Percentiles rank a stretch among this genome's conserved stretches.
Conservation (phyloP, 92 coral and sea anemone species). For the Palythoa grandis region DNA sequence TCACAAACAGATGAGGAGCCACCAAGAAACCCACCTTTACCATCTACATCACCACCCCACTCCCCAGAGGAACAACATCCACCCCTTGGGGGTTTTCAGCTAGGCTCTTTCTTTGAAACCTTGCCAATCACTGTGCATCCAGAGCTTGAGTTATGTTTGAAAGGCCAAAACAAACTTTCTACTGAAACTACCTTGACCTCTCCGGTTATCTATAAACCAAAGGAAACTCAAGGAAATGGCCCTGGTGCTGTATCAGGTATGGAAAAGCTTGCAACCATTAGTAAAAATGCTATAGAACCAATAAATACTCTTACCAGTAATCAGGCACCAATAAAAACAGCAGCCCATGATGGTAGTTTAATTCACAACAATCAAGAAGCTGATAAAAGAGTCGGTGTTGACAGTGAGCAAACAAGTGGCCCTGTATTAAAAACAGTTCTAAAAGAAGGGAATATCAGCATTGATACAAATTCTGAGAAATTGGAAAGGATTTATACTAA, state of each 20-base stretch:
- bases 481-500: conserved; percentile 8
- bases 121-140: not conserved
- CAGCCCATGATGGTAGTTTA: not conserved
- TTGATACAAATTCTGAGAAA: not conserved
- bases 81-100: not conserved
- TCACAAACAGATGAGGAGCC: conserved; percentile 49
- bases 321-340: not conserved
- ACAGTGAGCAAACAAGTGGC: not conserved
- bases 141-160: not conserved
- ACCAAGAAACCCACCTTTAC: conserved; percentile 56
- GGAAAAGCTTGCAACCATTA: no score
- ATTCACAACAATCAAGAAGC: not conserved
- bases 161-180: not conserved
- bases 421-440: not conserved
- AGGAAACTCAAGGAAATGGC: not conserved
- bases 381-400: not conserved
- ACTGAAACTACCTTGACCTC: not conserved
- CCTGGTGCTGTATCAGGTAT: not conserved
- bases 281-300: not conserved
- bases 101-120: not conserved
- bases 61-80: conserved; percentile 1
- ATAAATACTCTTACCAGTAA: not conserved
- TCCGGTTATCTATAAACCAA: not conserved
- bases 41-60: conserved; percentile 40
- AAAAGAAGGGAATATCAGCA: not conserved